Evolutionary conservation across 2,888 invertebrate species (phyloP).

Genomic region (Catocala fraxini): DNA sequence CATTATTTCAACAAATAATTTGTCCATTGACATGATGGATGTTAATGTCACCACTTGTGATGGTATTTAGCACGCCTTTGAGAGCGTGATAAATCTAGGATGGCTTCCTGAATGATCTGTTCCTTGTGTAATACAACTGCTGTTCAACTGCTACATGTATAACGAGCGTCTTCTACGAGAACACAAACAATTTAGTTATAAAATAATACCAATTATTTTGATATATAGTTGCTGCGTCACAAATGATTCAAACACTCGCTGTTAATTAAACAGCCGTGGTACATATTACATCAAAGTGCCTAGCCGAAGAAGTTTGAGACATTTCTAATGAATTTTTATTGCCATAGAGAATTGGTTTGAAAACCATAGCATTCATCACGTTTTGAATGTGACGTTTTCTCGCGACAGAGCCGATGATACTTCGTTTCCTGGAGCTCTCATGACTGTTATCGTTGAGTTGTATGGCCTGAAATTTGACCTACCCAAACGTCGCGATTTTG

Average conservation of each 20-base stretch:
- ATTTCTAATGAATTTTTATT: constrained; percentile 3
- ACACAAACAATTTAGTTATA: constrained; percentile 15
- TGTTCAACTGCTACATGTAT: constrained; percentile 22
- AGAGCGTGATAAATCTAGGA: constrained; percentile 69
- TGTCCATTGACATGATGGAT: constrained; percentile 72
- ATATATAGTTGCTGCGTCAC: constrained; percentile 30
- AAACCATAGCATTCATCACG: not conserved
- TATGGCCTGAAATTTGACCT: constrained; percentile 39
- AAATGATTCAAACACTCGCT: constrained; percentile 25
- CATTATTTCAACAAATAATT: constrained; percentile 69
- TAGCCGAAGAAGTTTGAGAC: constrained; percentile 3
- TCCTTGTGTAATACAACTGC: constrained; percentile 45
- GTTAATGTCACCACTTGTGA: constrained; percentile 63
- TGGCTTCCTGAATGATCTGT: constrained; percentile 63
- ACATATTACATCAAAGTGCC: constrained; percentile 10
- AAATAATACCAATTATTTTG: constrained; percentile 15
- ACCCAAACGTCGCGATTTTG: constrained; percentile 12
- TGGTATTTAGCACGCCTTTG: constrained; percentile 70
- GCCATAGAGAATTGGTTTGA: not conserved
- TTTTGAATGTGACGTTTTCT: not conserved
- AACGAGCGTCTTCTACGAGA: constrained; percentile 24
- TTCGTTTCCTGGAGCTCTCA: constrained; percentile 24
- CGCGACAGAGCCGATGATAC: constrained; percentile 20
- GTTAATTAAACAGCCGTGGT: constrained; percentile 10
- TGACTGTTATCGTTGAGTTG: constrained; percentile 15